phyloP scores from a whole-genome alignment of 2,113 vertebrate species.

The Onychostoma macrolepis region DNA sequence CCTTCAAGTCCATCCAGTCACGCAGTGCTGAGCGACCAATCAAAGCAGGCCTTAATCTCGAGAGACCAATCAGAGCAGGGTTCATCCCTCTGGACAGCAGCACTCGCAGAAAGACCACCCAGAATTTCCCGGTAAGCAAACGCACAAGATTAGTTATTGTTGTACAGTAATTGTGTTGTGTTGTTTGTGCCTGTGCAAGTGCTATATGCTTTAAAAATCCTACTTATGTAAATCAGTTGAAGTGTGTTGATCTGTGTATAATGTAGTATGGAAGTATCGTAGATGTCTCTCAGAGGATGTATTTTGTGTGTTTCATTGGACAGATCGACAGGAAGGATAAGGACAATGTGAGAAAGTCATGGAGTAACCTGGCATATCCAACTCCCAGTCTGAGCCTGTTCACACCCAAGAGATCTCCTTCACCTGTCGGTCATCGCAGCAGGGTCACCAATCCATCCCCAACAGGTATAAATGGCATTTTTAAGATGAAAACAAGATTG shows the following conservation, averaged over 20 bases:
- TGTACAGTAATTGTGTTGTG: background rate
- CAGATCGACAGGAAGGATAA: conserved; percentile 77
- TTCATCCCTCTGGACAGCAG: conserved; percentile 72
- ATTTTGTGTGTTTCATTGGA: background rate
- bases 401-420: conserved; percentile 75
- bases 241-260: background rate
- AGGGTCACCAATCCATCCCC: conserved; percentile 80
- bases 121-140: conserved; percentile 67
- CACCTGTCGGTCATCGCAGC: conserved; percentile 78
- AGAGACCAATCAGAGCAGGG: conserved; percentile 80
- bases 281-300: background rate
- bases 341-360: conserved; percentile 79
- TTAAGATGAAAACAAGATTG: background rate
- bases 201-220: background rate
- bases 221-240: background rate
- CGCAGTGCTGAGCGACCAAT: conserved; percentile 78
- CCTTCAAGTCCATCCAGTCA: conserved; percentile 86
- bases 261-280: background rate
- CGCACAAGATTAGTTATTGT: background rate
- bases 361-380: conserved; percentile 79
- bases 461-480: conserved; percentile 77
- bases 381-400: conserved; percentile 68
- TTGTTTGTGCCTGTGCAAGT: conserved; percentile 18
- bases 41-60: conserved; percentile 82
- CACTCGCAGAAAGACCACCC: conserved; percentile 76